Evolutionary conservation across 2,888 invertebrate genomes (phyloP).

Genomic region (Eupithecia insigniata): DNA sequence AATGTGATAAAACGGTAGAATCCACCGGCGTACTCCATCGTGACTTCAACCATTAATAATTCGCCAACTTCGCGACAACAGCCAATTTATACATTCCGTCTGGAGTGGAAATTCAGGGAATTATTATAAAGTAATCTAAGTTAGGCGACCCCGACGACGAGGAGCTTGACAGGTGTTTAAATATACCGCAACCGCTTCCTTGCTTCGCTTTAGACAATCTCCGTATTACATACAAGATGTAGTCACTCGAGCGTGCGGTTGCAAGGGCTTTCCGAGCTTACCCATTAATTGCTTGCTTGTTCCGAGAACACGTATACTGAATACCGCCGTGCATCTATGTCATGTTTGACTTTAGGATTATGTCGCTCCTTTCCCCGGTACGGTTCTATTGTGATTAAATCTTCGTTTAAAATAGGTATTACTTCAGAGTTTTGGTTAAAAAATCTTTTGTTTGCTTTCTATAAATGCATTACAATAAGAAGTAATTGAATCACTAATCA

Average conservation of each 20-base stretch:
- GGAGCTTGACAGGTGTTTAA: conserved; percentile 78
- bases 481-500: conserved; percentile 29
- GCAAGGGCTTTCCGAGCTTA: conserved; percentile 60
- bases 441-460: not conserved
- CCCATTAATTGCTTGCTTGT: conserved; percentile 59
- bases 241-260: conserved; percentile 64
- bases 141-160: conserved; percentile 71
- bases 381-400: conserved; percentile 28
- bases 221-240: conserved; percentile 63
- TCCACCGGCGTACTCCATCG: conserved; percentile 55
- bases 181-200: conserved; percentile 68
- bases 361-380: conserved; percentile 24
- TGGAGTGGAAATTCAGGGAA: conserved; percentile 70
- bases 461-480: conserved; percentile 22
- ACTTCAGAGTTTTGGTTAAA: not conserved
- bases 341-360: conserved; percentile 41
- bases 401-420: not conserved
- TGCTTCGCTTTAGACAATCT: conserved; percentile 58
- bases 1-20: conserved; percentile 65
- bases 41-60: conserved; percentile 71
- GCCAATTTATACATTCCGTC: conserved; percentile 73
- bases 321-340: conserved; percentile 39
- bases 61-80: conserved; percentile 69
- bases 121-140: conserved; percentile 83
- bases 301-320: conserved; percentile 42